These are phyloP conservation scores for Zaprionus ornatus DNA, from an alignment of 1,140 invertebrate species.

Conservation along the genomic window DNA sequence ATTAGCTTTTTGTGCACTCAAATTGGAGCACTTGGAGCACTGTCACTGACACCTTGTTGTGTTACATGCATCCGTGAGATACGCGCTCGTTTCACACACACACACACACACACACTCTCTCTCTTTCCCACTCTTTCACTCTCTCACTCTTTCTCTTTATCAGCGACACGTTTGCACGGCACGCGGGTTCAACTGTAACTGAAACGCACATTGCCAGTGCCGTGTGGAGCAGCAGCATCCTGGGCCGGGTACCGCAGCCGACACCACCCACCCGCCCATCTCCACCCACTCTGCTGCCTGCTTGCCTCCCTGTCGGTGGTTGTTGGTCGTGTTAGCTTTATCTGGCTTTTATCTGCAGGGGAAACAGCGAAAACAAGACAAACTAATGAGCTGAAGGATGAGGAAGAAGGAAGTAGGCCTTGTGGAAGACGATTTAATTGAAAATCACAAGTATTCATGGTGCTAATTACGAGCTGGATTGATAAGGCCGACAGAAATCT, in stretches of 20 bases:
- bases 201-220: slow-evolving; percentile 45
- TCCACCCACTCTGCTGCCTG: background rate
- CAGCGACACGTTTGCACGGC: slow-evolving; percentile 34
- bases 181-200: slow-evolving; percentile 63
- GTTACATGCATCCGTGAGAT: slow-evolving; percentile 10
- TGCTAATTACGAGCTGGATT: slow-evolving; percentile 22
- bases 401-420: background rate
- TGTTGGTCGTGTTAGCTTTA: slow-evolving; percentile 59
- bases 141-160: background rate
- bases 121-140: background rate
- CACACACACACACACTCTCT: background rate
- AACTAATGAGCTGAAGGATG: slow-evolving; percentile 15
- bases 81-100: slow-evolving; percentile 16
- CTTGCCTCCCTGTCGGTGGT: slow-evolving; percentile 32
- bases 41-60: background rate
- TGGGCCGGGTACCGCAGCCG: background rate
- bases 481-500: background rate
- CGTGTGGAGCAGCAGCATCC: background rate
- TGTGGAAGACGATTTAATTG: slow-evolving; percentile 37
- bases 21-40: background rate
- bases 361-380: slow-evolving; percentile 23
- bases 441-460: slow-evolving; percentile 35
- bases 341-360: slow-evolving; percentile 68
- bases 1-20: slow-evolving; percentile 42
- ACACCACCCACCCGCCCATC: background rate